Percentiles rank a stretch among this genome's conserved stretches.
These are phyloP conservation scores for Osmerus mordax DNA, from an alignment of 2,113 vertebrate genomes.

Conservation along the genomic window DNA sequence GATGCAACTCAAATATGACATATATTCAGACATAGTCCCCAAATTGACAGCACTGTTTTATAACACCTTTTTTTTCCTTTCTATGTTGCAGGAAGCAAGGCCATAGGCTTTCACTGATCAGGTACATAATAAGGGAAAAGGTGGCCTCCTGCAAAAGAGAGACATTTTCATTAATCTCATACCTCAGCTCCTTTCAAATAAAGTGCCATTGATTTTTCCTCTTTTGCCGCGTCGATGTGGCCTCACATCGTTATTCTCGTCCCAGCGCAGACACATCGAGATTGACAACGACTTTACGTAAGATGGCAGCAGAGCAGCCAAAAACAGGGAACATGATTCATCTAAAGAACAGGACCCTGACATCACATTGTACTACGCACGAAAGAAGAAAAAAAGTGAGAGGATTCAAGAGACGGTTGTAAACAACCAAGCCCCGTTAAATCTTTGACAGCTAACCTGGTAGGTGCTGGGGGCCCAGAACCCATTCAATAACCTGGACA, in stretches of 20 bases:
- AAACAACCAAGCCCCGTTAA: constrained; percentile 63
- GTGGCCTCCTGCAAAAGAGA: constrained; percentile 38
- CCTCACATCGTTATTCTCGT: constrained; percentile 39
- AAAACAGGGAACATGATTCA: constrained; percentile 38
- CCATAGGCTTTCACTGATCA: constrained; percentile 20
- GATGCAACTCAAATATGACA: not conserved
- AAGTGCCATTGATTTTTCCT: constrained; percentile 53
- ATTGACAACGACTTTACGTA: constrained; percentile 51
- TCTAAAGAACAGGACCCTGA: constrained; percentile 45
- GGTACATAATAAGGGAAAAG: constrained; percentile 36
- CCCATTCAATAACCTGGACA: constrained; percentile 63
- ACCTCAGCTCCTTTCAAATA: constrained; percentile 43
- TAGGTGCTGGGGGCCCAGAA: constrained; percentile 41
- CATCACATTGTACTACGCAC: constrained; percentile 42
- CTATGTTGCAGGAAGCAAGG: constrained; percentile 12
- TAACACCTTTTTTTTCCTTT: not conserved
- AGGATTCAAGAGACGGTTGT: constrained; percentile 47
- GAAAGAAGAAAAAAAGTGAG: constrained; percentile 29
- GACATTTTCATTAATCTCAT: constrained; percentile 46
- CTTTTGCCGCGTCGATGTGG: constrained; percentile 27
- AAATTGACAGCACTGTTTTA: too few species aligned
- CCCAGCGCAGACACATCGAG: constrained; percentile 30
- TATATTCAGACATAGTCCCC: too few species aligned
- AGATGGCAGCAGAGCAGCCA: constrained; percentile 30
- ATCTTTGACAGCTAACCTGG: constrained; percentile 64